phyloP scores from a whole-genome alignment of 2,113 vertebrate species.

The Heloderma charlesbogerti region DNA sequence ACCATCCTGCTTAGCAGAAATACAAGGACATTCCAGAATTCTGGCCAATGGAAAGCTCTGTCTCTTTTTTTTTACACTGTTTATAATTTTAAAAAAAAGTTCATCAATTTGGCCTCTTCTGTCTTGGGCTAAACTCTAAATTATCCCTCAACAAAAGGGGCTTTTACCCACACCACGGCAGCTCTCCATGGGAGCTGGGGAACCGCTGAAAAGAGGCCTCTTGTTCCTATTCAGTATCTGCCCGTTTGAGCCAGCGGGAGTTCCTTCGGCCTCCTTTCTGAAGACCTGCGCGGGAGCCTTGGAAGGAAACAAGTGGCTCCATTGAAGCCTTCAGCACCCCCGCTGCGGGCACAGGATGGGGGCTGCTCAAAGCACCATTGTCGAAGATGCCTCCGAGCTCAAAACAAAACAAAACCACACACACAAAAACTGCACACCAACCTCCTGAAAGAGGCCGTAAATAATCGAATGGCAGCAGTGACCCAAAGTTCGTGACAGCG shows the following conservation, averaged over 20 bases:
- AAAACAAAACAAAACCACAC: neutral
- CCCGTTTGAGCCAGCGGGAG: constrained; percentile 50
- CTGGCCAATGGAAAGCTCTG: constrained; percentile 47
- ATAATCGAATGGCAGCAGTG: constrained; percentile 12
- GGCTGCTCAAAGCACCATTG: constrained; percentile 61
- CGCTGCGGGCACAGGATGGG: constrained; percentile 35
- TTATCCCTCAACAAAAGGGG: constrained; percentile 65
- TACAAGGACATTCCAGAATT: constrained; percentile 17
- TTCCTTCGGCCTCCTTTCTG: constrained; percentile 57
- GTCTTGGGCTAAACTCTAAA: constrained; percentile 61
- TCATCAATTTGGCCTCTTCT: constrained; percentile 49
- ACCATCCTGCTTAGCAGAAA: constrained; percentile 34
- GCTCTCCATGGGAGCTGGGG: constrained; percentile 67
- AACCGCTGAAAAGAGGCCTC: constrained; percentile 58
- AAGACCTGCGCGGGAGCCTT: constrained; percentile 62
- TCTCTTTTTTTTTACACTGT: neutral
- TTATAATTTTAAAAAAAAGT: constrained; percentile 25
- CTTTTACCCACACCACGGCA: constrained; percentile 52
- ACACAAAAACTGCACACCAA: neutral
- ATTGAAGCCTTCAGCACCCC: constrained; percentile 57
- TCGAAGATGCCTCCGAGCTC: constrained; percentile 13
- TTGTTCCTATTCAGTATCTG: constrained; percentile 64
- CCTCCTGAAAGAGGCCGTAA: constrained; percentile 50
- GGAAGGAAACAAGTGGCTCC: constrained; percentile 67
- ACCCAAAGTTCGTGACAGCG: neutral